Conservation (phyloP, 2,113 vertebrate species). For the Ophthalmolycus amberensis region DNA sequence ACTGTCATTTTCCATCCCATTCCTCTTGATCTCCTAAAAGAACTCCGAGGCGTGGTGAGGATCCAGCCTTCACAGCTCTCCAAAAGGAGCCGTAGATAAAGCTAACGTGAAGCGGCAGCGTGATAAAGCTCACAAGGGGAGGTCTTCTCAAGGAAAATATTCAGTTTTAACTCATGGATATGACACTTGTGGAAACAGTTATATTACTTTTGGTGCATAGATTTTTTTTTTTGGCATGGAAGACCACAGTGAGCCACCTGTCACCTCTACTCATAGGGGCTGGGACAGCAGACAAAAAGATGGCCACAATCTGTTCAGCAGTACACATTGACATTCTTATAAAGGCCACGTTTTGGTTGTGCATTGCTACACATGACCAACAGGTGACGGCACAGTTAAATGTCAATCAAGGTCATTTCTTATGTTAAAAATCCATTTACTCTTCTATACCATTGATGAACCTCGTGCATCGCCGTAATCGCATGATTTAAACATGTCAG, state of each 20-base stretch:
- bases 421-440: conserved; percentile 8
- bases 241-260: not conserved
- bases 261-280: not conserved
- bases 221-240: not conserved
- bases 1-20: conserved; percentile 42
- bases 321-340: not conserved
- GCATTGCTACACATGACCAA: not conserved
- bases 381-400: not conserved
- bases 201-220: not conserved
- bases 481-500: not conserved
- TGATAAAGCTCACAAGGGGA: conserved; percentile 26
- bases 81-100: not conserved
- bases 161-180: conserved; percentile 20
- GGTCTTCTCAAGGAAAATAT: conserved; percentile 12
- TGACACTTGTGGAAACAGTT: conserved; percentile 1
- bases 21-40: conserved; percentile 51
- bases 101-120: conserved; percentile 42
- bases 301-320: not conserved
- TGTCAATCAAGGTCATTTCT: not conserved
- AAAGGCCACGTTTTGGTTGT: not conserved
- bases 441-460: not conserved
- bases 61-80: conserved; percentile 38
- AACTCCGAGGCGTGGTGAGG: conserved; percentile 8
- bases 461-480: not conserved
- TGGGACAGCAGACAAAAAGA: not conserved